Evolutionary conservation across 2,797 vertebrate genomes (phyloP).

Genomic region (Rhadinocentrus ornatus): DNA sequence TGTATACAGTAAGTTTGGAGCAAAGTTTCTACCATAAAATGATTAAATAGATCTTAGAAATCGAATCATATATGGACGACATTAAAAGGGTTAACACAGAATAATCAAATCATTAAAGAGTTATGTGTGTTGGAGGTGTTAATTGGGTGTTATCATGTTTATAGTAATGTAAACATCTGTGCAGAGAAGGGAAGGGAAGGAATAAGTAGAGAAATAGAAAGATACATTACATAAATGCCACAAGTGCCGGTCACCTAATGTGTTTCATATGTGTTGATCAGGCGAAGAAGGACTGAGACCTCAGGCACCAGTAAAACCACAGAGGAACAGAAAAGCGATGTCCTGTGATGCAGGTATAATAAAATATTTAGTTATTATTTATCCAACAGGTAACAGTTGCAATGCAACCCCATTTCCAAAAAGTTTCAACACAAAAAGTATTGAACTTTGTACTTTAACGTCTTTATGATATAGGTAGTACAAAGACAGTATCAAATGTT

Average conservation of each 20-base stretch:
- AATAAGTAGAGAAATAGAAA: background rate
- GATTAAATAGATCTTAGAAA: too few species aligned
- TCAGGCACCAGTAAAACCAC: constrained; percentile 88
- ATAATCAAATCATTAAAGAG: background rate
- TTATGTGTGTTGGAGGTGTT: constrained; percentile 47
- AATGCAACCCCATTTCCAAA: background rate
- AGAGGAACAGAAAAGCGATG: constrained; percentile 88
- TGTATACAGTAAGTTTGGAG: too few species aligned
- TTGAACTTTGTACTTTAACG: background rate
- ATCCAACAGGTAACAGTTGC: background rate
- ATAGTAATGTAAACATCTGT: background rate
- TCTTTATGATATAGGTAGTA: background rate
- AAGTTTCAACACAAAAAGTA: background rate
- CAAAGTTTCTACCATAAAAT: too few species aligned
- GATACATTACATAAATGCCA: too few species aligned
- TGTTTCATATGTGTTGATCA: constrained; percentile 40
- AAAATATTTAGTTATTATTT: background rate
- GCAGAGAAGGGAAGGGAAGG: too few species aligned
- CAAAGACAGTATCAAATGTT: too few species aligned
- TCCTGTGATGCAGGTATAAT: constrained; percentile 86
- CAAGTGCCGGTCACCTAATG: background rate
- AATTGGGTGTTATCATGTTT: background rate
- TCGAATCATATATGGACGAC: too few species aligned
- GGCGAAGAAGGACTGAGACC: constrained; percentile 81
- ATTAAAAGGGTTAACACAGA: background rate